These are phyloP conservation scores for Pardosa pseudoannulata DNA, from an alignment of 2,888 invertebrate genomes.

Conservation along the genomic window DNA sequence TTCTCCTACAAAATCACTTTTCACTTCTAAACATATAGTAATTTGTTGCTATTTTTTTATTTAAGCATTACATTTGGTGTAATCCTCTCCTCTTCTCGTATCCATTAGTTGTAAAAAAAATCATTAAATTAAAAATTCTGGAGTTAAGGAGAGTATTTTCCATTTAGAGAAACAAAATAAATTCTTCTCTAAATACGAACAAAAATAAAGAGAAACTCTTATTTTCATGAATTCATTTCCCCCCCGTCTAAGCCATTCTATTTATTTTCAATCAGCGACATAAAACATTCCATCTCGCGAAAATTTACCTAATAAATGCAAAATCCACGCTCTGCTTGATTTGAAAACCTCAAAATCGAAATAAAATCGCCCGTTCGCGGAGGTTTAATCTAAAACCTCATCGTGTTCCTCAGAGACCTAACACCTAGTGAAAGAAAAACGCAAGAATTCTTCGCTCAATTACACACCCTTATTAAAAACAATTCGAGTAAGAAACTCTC, in stretches of 20 bases:
- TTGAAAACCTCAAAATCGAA: conserved; percentile 10
- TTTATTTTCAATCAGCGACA: neutral
- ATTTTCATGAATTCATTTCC: neutral
- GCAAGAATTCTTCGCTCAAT: conserved; percentile 53
- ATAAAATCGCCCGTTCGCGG: conserved; percentile 9
- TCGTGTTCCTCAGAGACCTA: conserved; percentile 17
- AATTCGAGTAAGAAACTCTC: conserved; percentile 64
- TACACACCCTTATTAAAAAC: conserved; percentile 70
- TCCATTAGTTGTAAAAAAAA: too few relatives aligned
- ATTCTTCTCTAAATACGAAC: neutral
- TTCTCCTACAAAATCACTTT: too few relatives aligned
- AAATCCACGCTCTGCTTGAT: conserved; percentile 7
- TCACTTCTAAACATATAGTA: too few relatives aligned
- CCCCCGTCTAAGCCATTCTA: neutral
- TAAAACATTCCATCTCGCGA: neutral
- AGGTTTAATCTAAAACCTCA: conserved; percentile 60
- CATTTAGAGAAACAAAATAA: neutral
- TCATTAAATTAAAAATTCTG: too few relatives aligned
- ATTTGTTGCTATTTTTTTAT: too few relatives aligned
- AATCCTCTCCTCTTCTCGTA: too few relatives aligned
- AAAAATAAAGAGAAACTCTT: neutral
- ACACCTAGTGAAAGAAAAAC: conserved; percentile 19
- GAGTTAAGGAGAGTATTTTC: neutral
- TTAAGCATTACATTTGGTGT: too few relatives aligned
- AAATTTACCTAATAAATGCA: conserved; percentile 16